Evolutionary conservation across 1,140 invertebrate genomes (phyloP).

Genomic region (Mya arenaria): DNA sequence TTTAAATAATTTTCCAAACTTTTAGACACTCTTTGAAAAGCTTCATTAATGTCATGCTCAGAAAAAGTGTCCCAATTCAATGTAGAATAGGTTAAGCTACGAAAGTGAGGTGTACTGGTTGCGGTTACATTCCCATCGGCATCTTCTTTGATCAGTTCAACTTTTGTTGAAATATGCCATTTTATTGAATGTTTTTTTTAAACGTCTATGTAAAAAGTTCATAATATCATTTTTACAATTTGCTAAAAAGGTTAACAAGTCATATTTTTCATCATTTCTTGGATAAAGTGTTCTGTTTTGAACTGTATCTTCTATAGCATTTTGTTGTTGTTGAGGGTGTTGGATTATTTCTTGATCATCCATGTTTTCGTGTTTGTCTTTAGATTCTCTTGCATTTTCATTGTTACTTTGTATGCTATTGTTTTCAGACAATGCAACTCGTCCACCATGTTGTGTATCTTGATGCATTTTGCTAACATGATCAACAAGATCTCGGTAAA

Average conservation of each 20-base stretch:
- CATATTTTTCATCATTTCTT: slow-evolving; percentile 39
- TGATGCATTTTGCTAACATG: not conserved
- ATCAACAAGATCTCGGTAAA: no score
- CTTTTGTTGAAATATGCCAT: slow-evolving; percentile 33
- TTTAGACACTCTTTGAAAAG: slow-evolving; percentile 24
- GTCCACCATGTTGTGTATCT: not conserved
- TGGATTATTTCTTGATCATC: no score
- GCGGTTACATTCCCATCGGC: not conserved
- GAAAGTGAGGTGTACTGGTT: slow-evolving; percentile 11
- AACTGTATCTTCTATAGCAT: slow-evolving; percentile 7
- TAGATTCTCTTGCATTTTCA: no score
- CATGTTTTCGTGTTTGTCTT: no score
- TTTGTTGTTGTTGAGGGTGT: not conserved
- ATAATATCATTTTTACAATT: slow-evolving; percentile 5
- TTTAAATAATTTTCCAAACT: slow-evolving; percentile 33
- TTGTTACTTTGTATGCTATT: no score
- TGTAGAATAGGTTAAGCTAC: slow-evolving; percentile 9
- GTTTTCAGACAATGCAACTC: no score
- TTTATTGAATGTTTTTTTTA: slow-evolving; percentile 14
- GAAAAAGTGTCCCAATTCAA: slow-evolving; percentile 19
- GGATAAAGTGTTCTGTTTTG: slow-evolving; percentile 27
- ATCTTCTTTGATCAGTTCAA: slow-evolving; percentile 27
- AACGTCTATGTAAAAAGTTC: not conserved
- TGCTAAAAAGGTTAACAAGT: slow-evolving; percentile 30
- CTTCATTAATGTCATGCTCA: slow-evolving; percentile 15